Percentiles rank a stretch among this genome's conserved stretches.
These are phyloP conservation scores for Amblyornis subalaris DNA, from an alignment of 2,113 vertebrate genomes.

Conservation along the genomic window DNA sequence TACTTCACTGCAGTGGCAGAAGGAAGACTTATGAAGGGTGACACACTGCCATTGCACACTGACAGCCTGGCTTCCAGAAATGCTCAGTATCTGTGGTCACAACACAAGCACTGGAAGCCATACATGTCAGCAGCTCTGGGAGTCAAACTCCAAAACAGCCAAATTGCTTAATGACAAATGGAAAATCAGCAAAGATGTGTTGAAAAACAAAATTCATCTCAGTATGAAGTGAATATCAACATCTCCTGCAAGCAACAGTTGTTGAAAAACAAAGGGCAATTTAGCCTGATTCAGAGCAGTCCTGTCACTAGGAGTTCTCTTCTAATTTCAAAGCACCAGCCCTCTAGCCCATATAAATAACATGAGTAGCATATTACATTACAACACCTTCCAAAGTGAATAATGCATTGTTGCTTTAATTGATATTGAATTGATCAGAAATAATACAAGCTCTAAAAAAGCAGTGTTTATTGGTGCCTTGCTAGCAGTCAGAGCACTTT, in stretches of 20 bases:
- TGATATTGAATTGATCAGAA: not conserved
- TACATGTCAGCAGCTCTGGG: not conserved
- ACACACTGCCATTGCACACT: not conserved
- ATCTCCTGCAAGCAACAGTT: not conserved
- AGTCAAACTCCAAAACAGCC: not conserved
- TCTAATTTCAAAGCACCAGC: not conserved
- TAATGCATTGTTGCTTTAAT: not conserved
- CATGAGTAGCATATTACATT: not conserved
- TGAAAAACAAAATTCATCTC: not conserved
- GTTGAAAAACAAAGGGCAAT: not conserved
- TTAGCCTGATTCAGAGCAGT: not conserved
- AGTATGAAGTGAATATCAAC: not conserved
- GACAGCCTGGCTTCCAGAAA: not conserved
- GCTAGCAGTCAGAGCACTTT: not conserved
- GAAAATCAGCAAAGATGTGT: not conserved
- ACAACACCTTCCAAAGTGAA: not conserved
- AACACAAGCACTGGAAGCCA: not conserved
- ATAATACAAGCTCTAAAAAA: not conserved
- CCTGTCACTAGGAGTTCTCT: not conserved
- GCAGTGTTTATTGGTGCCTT: not conserved
- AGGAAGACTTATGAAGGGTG: not conserved
- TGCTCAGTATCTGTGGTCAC: not conserved
- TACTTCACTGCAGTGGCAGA: not conserved
- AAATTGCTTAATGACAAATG: not conserved
- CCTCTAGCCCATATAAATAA: not conserved